Conservation (phyloP, 2,888 invertebrate genomes). For the Hydrotaea diabolus region DNA sequence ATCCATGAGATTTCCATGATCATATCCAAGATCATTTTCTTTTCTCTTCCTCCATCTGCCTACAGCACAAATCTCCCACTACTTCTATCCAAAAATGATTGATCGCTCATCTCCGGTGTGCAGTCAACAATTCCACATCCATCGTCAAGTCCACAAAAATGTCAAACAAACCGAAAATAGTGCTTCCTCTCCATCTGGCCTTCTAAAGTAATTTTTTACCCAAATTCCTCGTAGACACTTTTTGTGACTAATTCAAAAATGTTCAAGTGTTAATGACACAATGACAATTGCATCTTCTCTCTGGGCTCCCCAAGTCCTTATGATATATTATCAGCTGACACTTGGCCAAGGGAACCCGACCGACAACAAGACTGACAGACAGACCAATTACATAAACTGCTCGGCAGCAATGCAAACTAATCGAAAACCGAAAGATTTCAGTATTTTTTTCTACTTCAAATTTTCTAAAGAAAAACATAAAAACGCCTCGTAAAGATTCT, state of each 20-base stretch:
- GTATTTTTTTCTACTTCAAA: too few relatives aligned
- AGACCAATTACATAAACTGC: background rate
- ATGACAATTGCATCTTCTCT: conserved; percentile 45
- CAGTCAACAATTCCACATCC: background rate
- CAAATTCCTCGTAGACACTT: background rate
- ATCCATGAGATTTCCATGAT: too few relatives aligned
- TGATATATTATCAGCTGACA: background rate
- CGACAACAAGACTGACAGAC: background rate
- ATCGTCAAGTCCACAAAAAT: background rate
- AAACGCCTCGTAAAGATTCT: background rate
- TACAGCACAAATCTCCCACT: background rate
- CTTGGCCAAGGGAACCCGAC: background rate
- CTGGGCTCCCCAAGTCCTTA: too few relatives aligned
- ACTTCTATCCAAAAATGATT: background rate
- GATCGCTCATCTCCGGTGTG: background rate
- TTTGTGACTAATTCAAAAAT: conserved; percentile 42
- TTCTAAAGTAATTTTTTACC: background rate
- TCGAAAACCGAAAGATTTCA: conserved; percentile 14
- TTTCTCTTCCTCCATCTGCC: background rate
- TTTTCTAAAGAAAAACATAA: conserved; percentile 6
- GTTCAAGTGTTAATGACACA: conserved; percentile 60
- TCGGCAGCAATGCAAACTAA: conserved; percentile 10
- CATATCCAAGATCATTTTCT: background rate
- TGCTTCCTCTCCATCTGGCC: background rate
- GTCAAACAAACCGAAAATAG: background rate